Conservation (phyloP, 2,113 vertebrate species). For the Phocoena sinus region DNA sequence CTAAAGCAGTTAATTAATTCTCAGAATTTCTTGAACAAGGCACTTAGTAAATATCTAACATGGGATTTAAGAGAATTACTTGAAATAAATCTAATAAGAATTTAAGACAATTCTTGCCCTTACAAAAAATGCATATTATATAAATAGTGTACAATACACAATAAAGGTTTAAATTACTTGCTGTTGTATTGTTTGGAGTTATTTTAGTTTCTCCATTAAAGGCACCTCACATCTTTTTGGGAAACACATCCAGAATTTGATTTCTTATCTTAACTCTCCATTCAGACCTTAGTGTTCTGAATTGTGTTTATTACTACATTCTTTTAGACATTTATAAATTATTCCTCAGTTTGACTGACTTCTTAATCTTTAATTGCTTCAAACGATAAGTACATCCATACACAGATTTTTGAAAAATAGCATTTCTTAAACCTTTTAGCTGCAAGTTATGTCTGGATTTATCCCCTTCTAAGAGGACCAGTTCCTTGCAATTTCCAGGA, state of each 20-base stretch:
- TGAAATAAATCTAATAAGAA: neutral
- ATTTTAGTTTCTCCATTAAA: neutral
- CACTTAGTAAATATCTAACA: neutral
- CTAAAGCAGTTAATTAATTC: neutral
- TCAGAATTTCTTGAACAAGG: neutral
- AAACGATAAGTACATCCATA: neutral
- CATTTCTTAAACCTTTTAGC: neutral
- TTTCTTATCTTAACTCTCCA: neutral
- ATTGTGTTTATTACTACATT: neutral
- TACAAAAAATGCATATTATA: neutral
- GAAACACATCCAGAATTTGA: neutral
- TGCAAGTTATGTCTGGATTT: neutral
- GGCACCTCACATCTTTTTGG: neutral
- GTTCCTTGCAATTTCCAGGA: neutral
- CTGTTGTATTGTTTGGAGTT: neutral
- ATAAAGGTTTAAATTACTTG: neutral
- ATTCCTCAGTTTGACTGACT: neutral
- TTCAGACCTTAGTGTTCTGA: neutral
- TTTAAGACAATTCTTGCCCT: neutral
- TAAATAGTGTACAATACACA: neutral
- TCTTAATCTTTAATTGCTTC: neutral
- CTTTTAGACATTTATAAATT: constrained; percentile 23
- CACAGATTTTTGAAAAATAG: neutral
- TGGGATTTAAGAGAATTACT: neutral
- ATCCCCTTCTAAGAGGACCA: neutral